Evolutionary conservation across 2,888 invertebrate genomes (phyloP), one percentile per base, ranked within the genome.

Genomic region (Microplitis manilae): DNA sequence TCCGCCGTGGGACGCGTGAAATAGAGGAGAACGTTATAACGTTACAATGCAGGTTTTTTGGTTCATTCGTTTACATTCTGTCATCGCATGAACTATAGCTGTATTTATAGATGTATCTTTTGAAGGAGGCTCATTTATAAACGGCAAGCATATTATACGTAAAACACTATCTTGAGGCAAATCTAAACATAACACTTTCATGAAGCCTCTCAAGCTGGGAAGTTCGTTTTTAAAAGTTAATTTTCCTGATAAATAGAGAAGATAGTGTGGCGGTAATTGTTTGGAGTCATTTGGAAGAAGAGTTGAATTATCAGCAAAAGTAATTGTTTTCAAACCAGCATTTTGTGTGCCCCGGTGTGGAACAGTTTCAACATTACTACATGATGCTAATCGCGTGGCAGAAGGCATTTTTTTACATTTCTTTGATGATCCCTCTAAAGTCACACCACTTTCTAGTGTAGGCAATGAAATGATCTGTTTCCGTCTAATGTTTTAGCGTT

Each of bases 1-100:
- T n/a, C n/a, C n/a, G n/a, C n/a, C n/a, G n/a, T n/a, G n/a, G n/a
- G n/a, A n/a, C n/a, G n/a, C n/a, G n/a, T n/a, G n/a, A n/a, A n/a
- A n/a, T n/a, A n/a, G n/a, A n/a, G n/a, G n/a, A n/a, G n/a, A n/a
- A n/a, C n/a, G n/a, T n/a, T n/a, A n/a, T n/a, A n/a, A n/a, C 6
- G 81, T 81, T 50, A 83, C 77, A 17, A 83, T 71, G 77, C 80
- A 77, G 30, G 79, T 80, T 80, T 83, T 77, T 73, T 83, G 81
- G 38, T 72, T 72, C 8, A 80, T 5, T 76, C 69, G 40, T 15
- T 50, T 1, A 59, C 50, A 20, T 68, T 79, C 75, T 13, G n/a
- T 5, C 15, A 40, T 13, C 13, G 81, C 81, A 60, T 41, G 50
- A 64, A 62, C 62, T 50, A 79, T 40, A 60, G 79, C 39, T 17